Evolutionary conservation across 2,113 vertebrate species (phyloP).

Genomic region (Ornithorhynchus anatinus): DNA sequence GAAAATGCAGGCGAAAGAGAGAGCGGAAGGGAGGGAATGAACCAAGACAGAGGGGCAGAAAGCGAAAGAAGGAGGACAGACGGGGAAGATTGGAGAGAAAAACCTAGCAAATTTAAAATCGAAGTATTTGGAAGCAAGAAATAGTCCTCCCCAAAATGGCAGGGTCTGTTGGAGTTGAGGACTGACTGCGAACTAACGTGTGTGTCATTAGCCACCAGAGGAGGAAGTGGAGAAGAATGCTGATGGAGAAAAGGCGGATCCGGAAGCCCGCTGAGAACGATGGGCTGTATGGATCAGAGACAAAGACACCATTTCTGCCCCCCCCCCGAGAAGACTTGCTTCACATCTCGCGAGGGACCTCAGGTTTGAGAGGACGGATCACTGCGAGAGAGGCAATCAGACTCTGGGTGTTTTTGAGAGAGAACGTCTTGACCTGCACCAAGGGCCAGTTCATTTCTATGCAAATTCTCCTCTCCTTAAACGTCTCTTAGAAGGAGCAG

Average conservation of each 20-base stretch:
- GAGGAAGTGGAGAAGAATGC: neutral
- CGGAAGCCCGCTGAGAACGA: neutral
- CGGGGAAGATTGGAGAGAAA: neutral
- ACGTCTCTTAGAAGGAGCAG: neutral
- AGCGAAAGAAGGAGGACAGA: neutral
- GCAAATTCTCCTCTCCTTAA: neutral
- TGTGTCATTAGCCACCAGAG: neutral
- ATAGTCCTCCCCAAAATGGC: neutral
- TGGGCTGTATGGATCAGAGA: too few relatives aligned
- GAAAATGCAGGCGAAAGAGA: neutral
- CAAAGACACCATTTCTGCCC: rapidly evolving
- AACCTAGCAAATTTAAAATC: neutral
- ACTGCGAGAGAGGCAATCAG: neutral
- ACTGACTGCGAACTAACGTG: neutral
- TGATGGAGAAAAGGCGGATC: neutral
- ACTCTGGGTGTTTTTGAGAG: too few relatives aligned
- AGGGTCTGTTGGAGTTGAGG: rapidly evolving
- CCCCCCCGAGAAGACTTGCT: rapidly evolving
- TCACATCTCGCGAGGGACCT: neutral
- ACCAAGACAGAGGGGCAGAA: neutral
- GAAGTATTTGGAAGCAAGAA: neutral
- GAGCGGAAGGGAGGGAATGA: neutral
- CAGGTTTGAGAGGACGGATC: neutral
- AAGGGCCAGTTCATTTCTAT: neutral
- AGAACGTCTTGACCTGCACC: neutral